A percentile compares a stretch with the other conserved stretches of the same genome.
phyloP scores from a whole-genome alignment of 2,113 vertebrate species.

The Chaetorhynchus papuensis region DNA sequence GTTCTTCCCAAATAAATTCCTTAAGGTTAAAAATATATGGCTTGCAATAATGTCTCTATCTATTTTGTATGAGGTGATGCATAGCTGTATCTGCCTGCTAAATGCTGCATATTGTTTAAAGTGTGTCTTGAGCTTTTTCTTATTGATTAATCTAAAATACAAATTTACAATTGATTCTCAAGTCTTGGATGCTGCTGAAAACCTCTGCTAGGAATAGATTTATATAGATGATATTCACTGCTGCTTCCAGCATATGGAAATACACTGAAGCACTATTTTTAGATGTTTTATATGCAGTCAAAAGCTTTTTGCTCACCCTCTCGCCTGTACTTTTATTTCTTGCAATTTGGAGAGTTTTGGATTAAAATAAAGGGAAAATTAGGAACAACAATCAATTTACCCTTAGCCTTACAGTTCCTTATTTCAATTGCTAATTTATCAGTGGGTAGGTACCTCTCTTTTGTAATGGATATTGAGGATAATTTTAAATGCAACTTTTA shows the following conservation, averaged over 20 bases:
- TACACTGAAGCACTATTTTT: conserved; percentile 28
- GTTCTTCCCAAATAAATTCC: not conserved
- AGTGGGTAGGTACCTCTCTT: conserved; percentile 46
- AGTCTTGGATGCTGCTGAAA: not conserved
- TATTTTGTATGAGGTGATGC: not conserved
- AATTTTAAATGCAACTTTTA: conserved; percentile 50
- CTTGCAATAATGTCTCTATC: not conserved
- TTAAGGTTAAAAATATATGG: not conserved
- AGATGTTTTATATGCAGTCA: not conserved
- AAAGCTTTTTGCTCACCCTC: conserved; percentile 15
- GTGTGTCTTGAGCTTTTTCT: not conserved
- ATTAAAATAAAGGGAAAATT: conserved; percentile 40
- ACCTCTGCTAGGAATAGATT: conserved; percentile 9
- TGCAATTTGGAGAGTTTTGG: conserved; percentile 17
- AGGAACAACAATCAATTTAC: conserved; percentile 33
- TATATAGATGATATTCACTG: not conserved
- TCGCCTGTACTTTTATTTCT: not conserved
- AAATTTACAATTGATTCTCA: conserved; percentile 14
- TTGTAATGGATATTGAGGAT: conserved; percentile 52
- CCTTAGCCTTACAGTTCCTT: not conserved
- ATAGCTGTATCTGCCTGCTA: not conserved
- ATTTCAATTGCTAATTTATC: conserved; percentile 43
- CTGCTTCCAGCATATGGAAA: not conserved
- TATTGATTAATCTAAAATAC: conserved; percentile 34
- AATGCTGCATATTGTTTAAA: not conserved